Percentiles rank a stretch among this genome's conserved stretches.
Conservation (phyloP, 2,888 invertebrate species). For the Dolomedes plantarius region DNA sequence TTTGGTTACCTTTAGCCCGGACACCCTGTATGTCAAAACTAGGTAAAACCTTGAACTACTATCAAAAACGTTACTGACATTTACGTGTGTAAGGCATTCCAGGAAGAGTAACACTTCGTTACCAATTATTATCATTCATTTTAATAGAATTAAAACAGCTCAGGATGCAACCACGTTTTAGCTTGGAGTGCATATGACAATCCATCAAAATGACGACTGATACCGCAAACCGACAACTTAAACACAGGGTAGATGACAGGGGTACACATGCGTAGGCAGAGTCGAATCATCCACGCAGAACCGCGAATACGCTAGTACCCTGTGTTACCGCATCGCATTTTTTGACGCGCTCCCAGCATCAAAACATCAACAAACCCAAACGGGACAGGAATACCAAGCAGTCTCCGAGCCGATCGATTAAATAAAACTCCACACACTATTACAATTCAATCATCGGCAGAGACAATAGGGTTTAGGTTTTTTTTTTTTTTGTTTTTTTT, state of each 20-base stretch:
- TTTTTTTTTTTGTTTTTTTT: not conserved
- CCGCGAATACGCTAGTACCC: too few relatives aligned
- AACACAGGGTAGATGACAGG: not conserved
- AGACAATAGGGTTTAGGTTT: conserved; percentile 29
- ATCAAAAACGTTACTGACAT: too few relatives aligned
- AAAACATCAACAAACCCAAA: conserved; percentile 3
- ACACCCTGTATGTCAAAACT: too few relatives aligned
- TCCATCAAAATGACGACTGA: not conserved
- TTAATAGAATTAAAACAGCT: too few relatives aligned
- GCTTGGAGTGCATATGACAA: not conserved
- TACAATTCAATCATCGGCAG: conserved; percentile 55
- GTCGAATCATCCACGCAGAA: too few relatives aligned
- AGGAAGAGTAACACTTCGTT: too few relatives aligned
- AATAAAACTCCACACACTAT: conserved; percentile 45
- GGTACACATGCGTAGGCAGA: not conserved
- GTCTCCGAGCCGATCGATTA: conserved; percentile 32
- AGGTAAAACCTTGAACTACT: too few relatives aligned
- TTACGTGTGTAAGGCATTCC: too few relatives aligned
- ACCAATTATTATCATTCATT: too few relatives aligned
- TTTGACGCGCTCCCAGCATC: not conserved
- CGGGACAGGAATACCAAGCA: conserved; percentile 34
- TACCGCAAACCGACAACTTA: not conserved
- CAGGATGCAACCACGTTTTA: too few relatives aligned
- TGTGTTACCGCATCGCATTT: too few relatives aligned
- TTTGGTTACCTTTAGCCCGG: too few relatives aligned